Percentiles rank a stretch among this genome's conserved stretches.
phyloP scores from a whole-genome alignment of 2,888 invertebrate species.

The Eupsilia transversa region DNA sequence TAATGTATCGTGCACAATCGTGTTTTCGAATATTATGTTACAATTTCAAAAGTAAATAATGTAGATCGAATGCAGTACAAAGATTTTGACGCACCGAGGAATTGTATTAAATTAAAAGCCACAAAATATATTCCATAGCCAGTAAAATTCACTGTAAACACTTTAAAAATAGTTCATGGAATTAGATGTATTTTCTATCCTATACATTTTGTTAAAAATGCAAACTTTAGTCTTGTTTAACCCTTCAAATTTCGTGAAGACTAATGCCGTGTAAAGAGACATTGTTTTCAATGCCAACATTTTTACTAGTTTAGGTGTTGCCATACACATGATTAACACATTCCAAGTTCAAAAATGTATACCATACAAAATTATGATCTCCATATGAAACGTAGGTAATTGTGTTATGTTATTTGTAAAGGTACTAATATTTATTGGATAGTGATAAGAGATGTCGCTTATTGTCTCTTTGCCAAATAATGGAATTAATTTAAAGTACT shows the following conservation, averaged over 20 bases:
- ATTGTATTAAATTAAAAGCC: background rate
- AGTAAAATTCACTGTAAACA: background rate
- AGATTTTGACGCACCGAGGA: background rate
- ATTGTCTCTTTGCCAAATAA: conserved; percentile 17
- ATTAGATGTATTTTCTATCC: background rate
- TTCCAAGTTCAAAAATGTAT: conserved; percentile 43
- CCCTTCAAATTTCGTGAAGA: background rate
- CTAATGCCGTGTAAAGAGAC: background rate
- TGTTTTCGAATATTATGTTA: conserved; percentile 21
- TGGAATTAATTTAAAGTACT: conserved; percentile 14
- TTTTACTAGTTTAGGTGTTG: conserved; percentile 13
- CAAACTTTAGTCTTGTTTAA: background rate
- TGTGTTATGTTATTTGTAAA: conserved; percentile 28
- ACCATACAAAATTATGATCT: conserved; percentile 42
- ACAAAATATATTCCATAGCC: background rate
- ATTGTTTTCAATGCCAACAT: conserved; percentile 13
- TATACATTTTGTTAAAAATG: background rate
- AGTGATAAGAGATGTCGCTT: conserved; percentile 30
- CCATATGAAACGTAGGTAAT: background rate
- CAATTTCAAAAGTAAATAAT: background rate
- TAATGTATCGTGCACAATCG: conserved; percentile 28
- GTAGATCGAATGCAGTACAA: conserved; percentile 18
- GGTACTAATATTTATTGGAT: conserved; percentile 40
- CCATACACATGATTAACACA: conserved; percentile 24
- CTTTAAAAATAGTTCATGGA: background rate